Conservation (phyloP, 2,113 vertebrate genomes). For the Melanostigma gelatinosum region DNA sequence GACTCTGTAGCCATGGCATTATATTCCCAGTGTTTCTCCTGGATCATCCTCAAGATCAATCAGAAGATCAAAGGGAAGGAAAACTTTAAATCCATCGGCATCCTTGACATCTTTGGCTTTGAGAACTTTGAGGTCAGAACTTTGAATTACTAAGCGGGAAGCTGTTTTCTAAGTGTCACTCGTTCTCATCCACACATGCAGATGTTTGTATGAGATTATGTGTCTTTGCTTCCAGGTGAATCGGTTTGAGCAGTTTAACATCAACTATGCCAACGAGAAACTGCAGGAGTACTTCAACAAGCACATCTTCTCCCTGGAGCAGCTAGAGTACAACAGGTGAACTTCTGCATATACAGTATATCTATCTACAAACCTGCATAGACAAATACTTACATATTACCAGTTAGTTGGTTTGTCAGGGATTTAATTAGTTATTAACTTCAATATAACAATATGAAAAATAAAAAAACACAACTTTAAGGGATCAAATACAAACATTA, state of each 20-base stretch:
- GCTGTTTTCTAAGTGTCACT: too few relatives aligned
- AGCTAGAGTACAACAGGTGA: constrained; percentile 92
- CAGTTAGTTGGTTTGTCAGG: background rate
- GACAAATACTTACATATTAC: background rate
- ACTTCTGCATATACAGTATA: background rate
- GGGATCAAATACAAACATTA: background rate
- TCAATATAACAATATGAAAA: background rate
- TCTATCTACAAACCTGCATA: background rate
- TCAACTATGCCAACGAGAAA: constrained; percentile 96
- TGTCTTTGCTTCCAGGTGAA: constrained; percentile 84
- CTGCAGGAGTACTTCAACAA: constrained; percentile 97
- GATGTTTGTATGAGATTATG: background rate
- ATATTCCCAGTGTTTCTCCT: constrained; percentile 94
- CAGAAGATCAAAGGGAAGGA: constrained; percentile 91
- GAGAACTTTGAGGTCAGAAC: constrained; percentile 91
- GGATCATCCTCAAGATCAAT: constrained; percentile 93
- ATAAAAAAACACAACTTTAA: background rate
- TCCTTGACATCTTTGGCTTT: constrained; percentile 95
- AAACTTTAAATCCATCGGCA: constrained; percentile 95
- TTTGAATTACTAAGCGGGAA: background rate
- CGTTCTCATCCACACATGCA: background rate
- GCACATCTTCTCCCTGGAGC: constrained; percentile 95
- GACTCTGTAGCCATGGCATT: constrained; percentile 94
- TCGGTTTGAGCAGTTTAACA: constrained; percentile 95
- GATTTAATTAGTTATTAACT: background rate